These are phyloP conservation scores for Cirrhinus mrigala DNA, from an alignment of 2,797 vertebrate species.

Conservation along the genomic window DNA sequence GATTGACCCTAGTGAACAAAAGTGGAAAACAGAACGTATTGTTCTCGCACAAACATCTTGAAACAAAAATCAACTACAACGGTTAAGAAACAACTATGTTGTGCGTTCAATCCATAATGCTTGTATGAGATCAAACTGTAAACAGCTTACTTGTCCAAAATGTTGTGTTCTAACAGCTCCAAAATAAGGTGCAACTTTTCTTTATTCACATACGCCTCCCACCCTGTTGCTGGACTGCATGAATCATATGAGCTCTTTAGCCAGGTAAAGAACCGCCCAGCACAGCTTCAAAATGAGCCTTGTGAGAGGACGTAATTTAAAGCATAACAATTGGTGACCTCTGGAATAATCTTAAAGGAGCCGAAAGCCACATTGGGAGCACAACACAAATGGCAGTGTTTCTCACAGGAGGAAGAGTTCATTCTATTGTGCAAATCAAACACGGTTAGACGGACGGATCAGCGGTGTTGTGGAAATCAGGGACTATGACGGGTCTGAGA, in stretches of 20 bases:
- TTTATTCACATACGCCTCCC: slow-evolving; percentile 45
- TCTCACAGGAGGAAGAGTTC: slow-evolving; percentile 5
- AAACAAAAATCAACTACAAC: slow-evolving; percentile 3
- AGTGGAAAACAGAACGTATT: neutral
- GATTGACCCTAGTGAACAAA: neutral
- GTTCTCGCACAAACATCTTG: slow-evolving; percentile 23
- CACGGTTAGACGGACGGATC: slow-evolving; percentile 15
- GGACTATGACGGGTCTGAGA: neutral
- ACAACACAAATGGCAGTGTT: slow-evolving; percentile 15
- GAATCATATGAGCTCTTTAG: slow-evolving; percentile 39
- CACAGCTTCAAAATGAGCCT: slow-evolving; percentile 40
- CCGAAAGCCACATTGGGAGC: neutral
- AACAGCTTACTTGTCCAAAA: neutral
- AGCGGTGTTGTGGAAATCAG: neutral
- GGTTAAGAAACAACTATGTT: neutral
- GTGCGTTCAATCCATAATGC: neutral
- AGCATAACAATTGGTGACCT: slow-evolving; percentile 41
- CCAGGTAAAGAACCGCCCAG: slow-evolving; percentile 33
- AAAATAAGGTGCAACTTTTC: slow-evolving; percentile 47
- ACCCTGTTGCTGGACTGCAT: slow-evolving; percentile 35
- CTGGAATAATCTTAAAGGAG: slow-evolving; percentile 29
- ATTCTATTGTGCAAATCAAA: slow-evolving; percentile 42
- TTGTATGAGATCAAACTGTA: neutral
- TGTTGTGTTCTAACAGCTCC: slow-evolving; percentile 24
- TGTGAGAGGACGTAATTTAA: slow-evolving; percentile 29